These are phyloP conservation scores for Anarhynchus alexandrinus DNA, from an alignment of 2,113 vertebrate species.

Conservation along the genomic window DNA sequence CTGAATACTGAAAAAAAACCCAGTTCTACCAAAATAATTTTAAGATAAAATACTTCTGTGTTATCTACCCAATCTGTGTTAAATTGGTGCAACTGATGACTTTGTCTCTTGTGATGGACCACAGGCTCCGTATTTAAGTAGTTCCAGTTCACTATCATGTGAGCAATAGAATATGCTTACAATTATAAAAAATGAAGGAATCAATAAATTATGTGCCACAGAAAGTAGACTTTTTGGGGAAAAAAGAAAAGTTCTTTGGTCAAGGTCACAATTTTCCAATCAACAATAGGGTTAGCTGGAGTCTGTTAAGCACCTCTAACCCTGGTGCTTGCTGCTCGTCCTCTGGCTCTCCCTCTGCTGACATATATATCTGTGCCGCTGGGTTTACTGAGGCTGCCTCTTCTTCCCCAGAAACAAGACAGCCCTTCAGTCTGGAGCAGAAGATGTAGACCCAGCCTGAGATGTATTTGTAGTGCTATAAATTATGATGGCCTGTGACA, in stretches of 20 bases:
- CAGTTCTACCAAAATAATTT: neutral
- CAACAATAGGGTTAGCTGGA: neutral
- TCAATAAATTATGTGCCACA: neutral
- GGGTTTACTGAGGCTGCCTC: neutral
- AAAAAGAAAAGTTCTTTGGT: rapidly evolving
- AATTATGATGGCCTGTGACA: neutral
- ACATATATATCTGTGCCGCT: neutral
- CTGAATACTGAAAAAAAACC: neutral
- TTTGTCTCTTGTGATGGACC: neutral
- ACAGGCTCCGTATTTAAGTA: neutral
- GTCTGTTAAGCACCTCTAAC: neutral
- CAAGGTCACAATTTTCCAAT: neutral
- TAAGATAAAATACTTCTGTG: neutral
- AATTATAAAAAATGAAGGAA: neutral
- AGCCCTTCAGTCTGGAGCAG: neutral
- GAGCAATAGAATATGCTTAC: neutral
- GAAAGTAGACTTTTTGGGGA: neutral
- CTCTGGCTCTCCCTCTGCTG: neutral
- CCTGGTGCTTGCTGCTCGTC: neutral
- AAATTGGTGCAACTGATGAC: neutral
- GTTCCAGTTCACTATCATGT: neutral
- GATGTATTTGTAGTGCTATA: neutral
- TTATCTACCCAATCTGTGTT: neutral
- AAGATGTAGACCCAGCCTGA: neutral
- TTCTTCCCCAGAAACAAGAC: neutral